A percentile compares a stretch with the other conserved stretches of the same genome.
phyloP scores from a whole-genome alignment of 2,888 invertebrate species.

The Polydrusus cervinus region DNA sequence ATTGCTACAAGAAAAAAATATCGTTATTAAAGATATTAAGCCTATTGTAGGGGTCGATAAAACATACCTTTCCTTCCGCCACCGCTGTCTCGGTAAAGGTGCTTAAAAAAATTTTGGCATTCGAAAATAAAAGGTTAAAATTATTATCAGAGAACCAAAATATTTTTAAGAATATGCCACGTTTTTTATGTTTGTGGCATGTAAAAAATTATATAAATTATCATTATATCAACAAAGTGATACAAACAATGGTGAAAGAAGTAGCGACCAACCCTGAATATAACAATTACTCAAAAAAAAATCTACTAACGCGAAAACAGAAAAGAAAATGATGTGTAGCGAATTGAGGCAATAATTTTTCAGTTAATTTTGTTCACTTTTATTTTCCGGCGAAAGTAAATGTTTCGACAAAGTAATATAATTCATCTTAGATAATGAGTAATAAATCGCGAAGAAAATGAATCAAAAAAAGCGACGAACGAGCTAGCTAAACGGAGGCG shows the following conservation, averaged over 20 bases:
- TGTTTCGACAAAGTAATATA: slow-evolving; percentile 61
- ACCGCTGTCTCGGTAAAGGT: too few relatives aligned
- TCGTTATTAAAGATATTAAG: too few relatives aligned
- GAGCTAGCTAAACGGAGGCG: slow-evolving; percentile 40
- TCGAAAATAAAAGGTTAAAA: too few relatives aligned
- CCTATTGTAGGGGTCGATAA: too few relatives aligned
- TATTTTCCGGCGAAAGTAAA: slow-evolving; percentile 56
- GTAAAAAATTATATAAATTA: too few relatives aligned
- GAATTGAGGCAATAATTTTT: slow-evolving; percentile 20
- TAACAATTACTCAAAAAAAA: slow-evolving; percentile 5
- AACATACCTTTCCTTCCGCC: too few relatives aligned
- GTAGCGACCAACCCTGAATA: not conserved
- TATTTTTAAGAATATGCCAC: too few relatives aligned
- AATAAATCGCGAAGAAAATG: slow-evolving; percentile 63
- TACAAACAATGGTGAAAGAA: not conserved
- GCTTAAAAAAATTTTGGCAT: too few relatives aligned
- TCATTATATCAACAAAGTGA: too few relatives aligned
- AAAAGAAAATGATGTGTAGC: slow-evolving; percentile 19
- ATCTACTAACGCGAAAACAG: not conserved
- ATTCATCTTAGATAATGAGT: slow-evolving; percentile 62
- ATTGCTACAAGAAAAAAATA: too few relatives aligned
- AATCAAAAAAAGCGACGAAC: slow-evolving; percentile 58
- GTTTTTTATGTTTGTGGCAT: too few relatives aligned
- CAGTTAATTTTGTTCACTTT: slow-evolving; percentile 33
- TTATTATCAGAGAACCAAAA: too few relatives aligned